A percentile compares a stretch with the other conserved stretches of the same genome.
These are phyloP conservation scores for Brachylomia viminalis DNA, from an alignment of 2,888 invertebrate genomes.

Conservation along the genomic window DNA sequence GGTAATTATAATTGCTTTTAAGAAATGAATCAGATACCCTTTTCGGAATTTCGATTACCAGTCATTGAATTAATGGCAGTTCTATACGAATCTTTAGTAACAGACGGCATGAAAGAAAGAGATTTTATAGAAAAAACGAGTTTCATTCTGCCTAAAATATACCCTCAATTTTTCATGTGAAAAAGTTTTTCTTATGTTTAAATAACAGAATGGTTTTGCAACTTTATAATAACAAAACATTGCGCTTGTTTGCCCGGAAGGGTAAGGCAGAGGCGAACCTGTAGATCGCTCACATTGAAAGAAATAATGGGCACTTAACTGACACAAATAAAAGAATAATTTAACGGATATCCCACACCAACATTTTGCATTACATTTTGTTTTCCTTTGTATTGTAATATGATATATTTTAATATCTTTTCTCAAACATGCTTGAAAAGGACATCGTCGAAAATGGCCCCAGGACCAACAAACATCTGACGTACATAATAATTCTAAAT, in stretches of 20 bases:
- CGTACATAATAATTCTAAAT: too few species aligned
- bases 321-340: background rate
- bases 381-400: too few species aligned
- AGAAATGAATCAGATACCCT: background rate
- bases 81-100: background rate
- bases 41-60: conserved; percentile 9
- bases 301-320: background rate
- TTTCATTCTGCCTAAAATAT: background rate
- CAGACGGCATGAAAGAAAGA: background rate
- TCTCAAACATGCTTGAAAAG: too few species aligned
- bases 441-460: too few species aligned
- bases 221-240: background rate
- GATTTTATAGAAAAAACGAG: background rate
- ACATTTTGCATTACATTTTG: too few species aligned
- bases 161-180: background rate
- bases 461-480: too few species aligned
- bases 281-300: background rate
- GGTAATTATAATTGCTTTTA: conserved; percentile 14
- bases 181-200: background rate
- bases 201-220: background rate
- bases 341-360: too few species aligned
- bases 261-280: background rate
- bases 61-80: conserved; percentile 32
- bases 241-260: background rate
- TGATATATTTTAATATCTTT: too few species aligned